Evolutionary conservation across 2,797 vertebrate species (phyloP), one percentile per base, ranked within the genome.

Genomic region (Diglossa cyanea): DNA sequence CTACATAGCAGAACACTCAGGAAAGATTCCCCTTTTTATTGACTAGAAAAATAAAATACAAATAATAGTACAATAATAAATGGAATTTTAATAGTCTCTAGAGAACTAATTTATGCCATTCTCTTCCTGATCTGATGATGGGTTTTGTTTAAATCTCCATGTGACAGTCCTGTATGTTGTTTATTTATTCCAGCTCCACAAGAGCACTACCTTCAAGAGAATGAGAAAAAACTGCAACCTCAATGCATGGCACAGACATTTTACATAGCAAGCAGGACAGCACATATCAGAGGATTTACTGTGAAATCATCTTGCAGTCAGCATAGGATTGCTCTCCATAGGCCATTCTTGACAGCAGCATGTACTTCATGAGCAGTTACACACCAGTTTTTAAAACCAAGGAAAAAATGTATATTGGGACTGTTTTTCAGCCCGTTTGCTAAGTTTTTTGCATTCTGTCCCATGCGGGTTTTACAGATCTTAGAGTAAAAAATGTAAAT

Each of bases 371-470:
- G 90, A 97, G 94, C 97, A 97, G 88, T 96, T 93, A 92, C 90
- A 95, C 17, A 4, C 83, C 89, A 93, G 82, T 98, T 98, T 98
- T 97, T 98, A 98, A 97, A 98, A 97, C 58, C 80, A 97, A 95
- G 94, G 70, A 54, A 55, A 85, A 95, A 93, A 65, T 97, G 88
- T 97, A 96, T 96, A 97, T 82, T 75, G 79, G 96, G 95, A 98
- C 97, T 97, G 97, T 96, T 98, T 98, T 97, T 97, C 97, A 97
- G 97, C 97, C 94, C 89, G 63, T 98, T 98, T 98, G 97, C 97
- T 98, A 98, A 95, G 44, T 96, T 97, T 98, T 98, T 98, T 98
- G 97, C 98, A 98, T 98, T 98, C 94, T 93, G 58, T 83, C 96
- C 96, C 90, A 86, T 93, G 75, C 73, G 95, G 95, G 87, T 98